Evolutionary conservation across 2,797 vertebrate genomes (phyloP), one percentile per base, ranked within the genome.

Genomic region (Hydrophis major): DNA sequence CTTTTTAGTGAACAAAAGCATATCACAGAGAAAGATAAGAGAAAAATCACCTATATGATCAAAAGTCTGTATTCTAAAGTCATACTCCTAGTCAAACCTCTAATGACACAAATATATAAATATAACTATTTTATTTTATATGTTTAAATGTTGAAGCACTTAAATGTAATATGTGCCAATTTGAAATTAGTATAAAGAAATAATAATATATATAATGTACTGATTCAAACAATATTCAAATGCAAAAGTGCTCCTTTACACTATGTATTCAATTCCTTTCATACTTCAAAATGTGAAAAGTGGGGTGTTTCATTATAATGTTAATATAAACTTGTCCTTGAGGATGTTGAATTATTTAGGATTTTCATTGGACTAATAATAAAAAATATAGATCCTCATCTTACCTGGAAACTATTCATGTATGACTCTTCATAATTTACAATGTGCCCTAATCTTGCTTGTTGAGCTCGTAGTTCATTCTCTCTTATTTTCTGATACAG

Each of bases 401-500:
- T 93, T 97, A 99, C 99, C 99, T 99, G 98, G 6, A 98, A 93
- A 93, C 97, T 98, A 87, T 97, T 95, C 93, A 97, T 56, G 83
- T 97, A 98, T 0, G 98, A 90, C 2, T 98, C 98, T 12, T 99
- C 98, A 8, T 97, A 98, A 94, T 97, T 98, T 61, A 97, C 97
- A 94, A 98, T 98, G 94, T 98, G 98, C 96, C 97, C 98, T 95
- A 98, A 97, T 93, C 98, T 97, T 92, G 98, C 98, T 83, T 98
- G 99, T 92, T 99, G 98, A n/a, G 98, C 98, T 96, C 98, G 94
- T 87, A 99, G 97, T 97, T 99, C 99, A 28, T 99, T 99, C 96
- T 99, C 98, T 95, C 98, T 98, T 97, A 99, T 99, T 95, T 98
- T 98, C 69, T 98, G 98, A 28, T 99, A 98, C 16, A 99, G 98